A percentile compares a stretch with the other conserved stretches of the same genome.
Conservation (phyloP, 2,797 vertebrate species). For the Poeciliopsis infans region DNA sequence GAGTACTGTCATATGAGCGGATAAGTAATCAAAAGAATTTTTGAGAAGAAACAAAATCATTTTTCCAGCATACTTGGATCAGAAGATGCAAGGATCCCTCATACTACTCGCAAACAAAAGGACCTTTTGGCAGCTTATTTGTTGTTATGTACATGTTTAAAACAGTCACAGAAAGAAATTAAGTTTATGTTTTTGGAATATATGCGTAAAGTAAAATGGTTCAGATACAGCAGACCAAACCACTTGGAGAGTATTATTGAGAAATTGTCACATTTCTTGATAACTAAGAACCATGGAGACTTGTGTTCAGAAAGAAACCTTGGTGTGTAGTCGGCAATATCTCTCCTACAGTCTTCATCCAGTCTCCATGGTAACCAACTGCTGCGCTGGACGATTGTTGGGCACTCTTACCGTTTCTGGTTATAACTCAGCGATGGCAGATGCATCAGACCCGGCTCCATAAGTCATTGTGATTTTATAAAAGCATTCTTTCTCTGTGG, state of each 20-base stretch:
- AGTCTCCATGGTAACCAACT: neutral
- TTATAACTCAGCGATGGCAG: neutral
- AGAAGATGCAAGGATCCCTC: neutral
- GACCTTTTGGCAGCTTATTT: neutral
- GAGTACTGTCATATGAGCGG: neutral
- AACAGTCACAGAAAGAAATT: neutral
- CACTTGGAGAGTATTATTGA: too few species aligned
- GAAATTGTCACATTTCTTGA: neutral
- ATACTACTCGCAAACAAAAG: neutral
- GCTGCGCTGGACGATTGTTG: neutral
- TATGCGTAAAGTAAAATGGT: neutral
- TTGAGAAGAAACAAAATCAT: neutral
- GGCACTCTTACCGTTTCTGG: neutral
- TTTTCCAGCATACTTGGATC: neutral
- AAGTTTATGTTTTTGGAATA: neutral
- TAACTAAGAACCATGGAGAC: neutral
- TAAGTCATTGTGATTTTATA: neutral
- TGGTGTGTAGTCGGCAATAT: neutral
- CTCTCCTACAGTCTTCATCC: neutral
- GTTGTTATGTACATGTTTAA: neutral
- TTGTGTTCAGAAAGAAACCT: neutral
- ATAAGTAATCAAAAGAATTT: neutral
- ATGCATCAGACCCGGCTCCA: neutral
- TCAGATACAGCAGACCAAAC: neutral
- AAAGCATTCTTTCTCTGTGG: neutral